These are phyloP conservation scores for Phymastichus coffea DNA, from an alignment of 1,140 invertebrate genomes.

Conservation along the genomic window DNA sequence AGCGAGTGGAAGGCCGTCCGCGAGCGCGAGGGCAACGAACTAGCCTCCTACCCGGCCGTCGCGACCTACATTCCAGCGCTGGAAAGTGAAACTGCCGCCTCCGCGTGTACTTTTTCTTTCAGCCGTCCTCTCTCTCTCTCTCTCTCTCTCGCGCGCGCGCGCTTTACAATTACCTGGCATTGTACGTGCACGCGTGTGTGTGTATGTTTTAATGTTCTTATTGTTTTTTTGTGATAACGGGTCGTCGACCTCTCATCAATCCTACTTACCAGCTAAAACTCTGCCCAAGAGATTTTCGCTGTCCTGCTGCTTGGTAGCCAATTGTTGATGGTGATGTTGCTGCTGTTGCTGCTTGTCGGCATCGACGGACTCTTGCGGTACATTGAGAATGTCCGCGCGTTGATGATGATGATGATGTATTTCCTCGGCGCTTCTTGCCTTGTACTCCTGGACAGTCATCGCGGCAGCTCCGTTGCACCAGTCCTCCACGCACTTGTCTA, in stretches of 20 bases:
- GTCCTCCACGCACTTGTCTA: slow-evolving; percentile 37
- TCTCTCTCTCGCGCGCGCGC: neutral
- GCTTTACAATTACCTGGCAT: no score
- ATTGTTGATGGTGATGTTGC: slow-evolving; percentile 7
- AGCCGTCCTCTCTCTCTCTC: neutral
- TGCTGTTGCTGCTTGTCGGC: slow-evolving; percentile 41
- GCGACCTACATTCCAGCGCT: slow-evolving; percentile 57
- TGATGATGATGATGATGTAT: slow-evolving; percentile 22
- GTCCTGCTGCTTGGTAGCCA: slow-evolving; percentile 41
- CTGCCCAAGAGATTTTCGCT: slow-evolving; percentile 56
- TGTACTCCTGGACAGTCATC: slow-evolving; percentile 56
- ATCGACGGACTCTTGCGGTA: slow-evolving; percentile 33
- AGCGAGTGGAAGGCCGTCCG: slow-evolving; percentile 55
- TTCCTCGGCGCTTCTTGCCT: slow-evolving; percentile 46
- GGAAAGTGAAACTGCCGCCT: slow-evolving; percentile 58
- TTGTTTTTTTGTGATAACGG: neutral
- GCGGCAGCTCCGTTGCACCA: slow-evolving; percentile 33
- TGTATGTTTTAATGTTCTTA: neutral
- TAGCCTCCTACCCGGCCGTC: slow-evolving; percentile 55
- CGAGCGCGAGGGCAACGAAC: slow-evolving; percentile 55
- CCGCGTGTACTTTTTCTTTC: slow-evolving; percentile 24
- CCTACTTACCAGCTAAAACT: slow-evolving; percentile 55
- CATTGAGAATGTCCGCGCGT: slow-evolving; percentile 44
- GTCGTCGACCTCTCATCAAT: no score
- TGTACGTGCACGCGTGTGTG: neutral